Percentiles rank a stretch among this genome's conserved stretches.
phyloP scores from a whole-genome alignment of 1,140 invertebrate species.

The Scaptomyza graminum region DNA sequence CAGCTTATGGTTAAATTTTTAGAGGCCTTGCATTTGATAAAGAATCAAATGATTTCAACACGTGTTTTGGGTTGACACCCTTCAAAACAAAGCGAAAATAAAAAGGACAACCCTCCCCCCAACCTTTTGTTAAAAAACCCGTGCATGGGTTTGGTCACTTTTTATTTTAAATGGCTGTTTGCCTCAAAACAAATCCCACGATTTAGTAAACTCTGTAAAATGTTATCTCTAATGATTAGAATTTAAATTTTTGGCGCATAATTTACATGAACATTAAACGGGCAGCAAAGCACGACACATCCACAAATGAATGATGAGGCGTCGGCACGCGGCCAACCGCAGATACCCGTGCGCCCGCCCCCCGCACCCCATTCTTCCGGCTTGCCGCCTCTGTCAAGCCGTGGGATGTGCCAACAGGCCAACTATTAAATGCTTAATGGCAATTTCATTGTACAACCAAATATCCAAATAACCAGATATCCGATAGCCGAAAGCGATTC shows the following conservation, averaged over 20 bases:
- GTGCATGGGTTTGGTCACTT: conserved; percentile 4
- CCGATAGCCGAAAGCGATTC: conserved; percentile 55
- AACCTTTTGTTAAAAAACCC: not conserved
- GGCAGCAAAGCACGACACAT: conserved; percentile 42
- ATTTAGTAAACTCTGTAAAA: conserved; percentile 63
- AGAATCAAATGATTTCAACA: conserved; percentile 31
- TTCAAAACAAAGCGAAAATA: conserved; percentile 1
- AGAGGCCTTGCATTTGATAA: not conserved
- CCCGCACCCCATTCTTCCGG: conserved; percentile 11
- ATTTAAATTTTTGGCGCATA: conserved; percentile 68
- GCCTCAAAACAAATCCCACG: conserved; percentile 58
- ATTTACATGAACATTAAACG: conserved; percentile 66
- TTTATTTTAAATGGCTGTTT: conserved; percentile 39
- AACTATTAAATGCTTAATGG: conserved; percentile 67
- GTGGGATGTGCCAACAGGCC: conserved; percentile 58
- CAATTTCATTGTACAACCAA: conserved; percentile 54
- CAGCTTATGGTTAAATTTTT: conserved; percentile 18
- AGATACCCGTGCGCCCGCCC: conserved; percentile 19
- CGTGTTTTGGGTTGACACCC: conserved; percentile 36
- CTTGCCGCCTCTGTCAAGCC: conserved; percentile 25
- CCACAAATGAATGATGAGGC: conserved; percentile 64
- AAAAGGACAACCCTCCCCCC: not conserved
- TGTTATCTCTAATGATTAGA: conserved; percentile 62
- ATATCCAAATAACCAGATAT: conserved; percentile 38
- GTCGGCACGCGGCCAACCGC: conserved; percentile 67